phyloP scores from a whole-genome alignment of 2,113 vertebrate species.

The Triplophysa siluroides region DNA sequence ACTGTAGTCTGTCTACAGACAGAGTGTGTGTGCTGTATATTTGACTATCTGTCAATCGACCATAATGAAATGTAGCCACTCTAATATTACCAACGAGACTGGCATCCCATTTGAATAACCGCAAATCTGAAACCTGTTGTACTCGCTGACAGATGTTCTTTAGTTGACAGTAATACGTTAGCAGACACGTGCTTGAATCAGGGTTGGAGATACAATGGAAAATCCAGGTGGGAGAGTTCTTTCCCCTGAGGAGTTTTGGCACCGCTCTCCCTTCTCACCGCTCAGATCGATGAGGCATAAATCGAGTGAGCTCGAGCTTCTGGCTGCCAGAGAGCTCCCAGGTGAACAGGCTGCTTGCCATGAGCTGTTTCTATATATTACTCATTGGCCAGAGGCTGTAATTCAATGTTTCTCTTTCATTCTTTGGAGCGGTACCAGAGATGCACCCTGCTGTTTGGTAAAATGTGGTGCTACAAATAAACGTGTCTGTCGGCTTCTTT shows the following conservation, averaged over 20 bases:
- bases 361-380: constrained; percentile 47
- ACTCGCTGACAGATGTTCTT: neutral
- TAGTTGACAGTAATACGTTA: constrained; percentile 14
- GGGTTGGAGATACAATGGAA: constrained; percentile 4
- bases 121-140: neutral
- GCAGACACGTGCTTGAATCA: neutral
- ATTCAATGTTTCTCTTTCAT: neutral
- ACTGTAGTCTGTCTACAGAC: neutral
- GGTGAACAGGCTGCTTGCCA: constrained; percentile 49
- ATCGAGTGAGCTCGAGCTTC: constrained; percentile 38
- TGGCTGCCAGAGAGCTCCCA: constrained; percentile 45
- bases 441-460: constrained; percentile 4
- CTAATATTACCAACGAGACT: constrained; percentile 16
- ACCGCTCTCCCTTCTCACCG: constrained; percentile 2
- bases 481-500: no score
- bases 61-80: constrained; percentile 18
- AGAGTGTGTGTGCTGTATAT: neutral
- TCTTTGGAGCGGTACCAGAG: constrained; percentile 21
- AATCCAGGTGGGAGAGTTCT: neutral
- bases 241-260: constrained; percentile 31
- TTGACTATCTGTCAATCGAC: constrained; percentile 3
- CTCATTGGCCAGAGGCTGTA: constrained; percentile 15
- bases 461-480: constrained; percentile 9
- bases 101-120: constrained; percentile 1
- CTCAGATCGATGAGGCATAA: constrained; percentile 39